Base-by-base conservation (phyloP, 2,797 vertebrate species). In the Melanotaenia pygmaea region DNA sequence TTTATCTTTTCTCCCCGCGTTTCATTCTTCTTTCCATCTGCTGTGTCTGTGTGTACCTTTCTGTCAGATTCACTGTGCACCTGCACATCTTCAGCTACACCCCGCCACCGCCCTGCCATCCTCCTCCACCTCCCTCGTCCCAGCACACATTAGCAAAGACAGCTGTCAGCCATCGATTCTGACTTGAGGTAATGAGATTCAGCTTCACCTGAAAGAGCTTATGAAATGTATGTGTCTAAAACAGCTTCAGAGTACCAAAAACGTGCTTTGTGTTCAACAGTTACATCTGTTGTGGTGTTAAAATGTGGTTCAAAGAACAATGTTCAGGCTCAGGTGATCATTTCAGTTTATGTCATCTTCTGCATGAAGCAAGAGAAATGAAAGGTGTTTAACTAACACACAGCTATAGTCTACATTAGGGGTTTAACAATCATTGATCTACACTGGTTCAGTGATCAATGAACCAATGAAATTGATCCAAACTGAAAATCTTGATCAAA, bases 1-100 rank as follows among this genome's bases (percentile, higher is more conserved):
- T 92, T 89, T 87, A 85, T 90, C 87, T 91, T 79, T 81, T 63
- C 82, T 85, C 66, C 51, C 66, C 0, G 53, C 51, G 51, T 88
- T 87, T 89, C 83, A 70, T 88, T 84, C 72, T 74, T 61, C 77
- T 64, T 78, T 83, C 82, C 77, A 63, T 67, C 78, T 84, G 74
- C 84, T 28, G 59, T 86, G 81, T 86, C 81, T 28, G 59, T 86
- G 81, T 86, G 82, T 84, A 83, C 76, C 76, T 85, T 75, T 77
- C 87, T 68, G 86, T 84, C 87, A 88, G 64, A 30, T 77, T 86
- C 51, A 40, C 78, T 56, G 53, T 74, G 80, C 86, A 87, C 89
- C 87, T 88, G 86, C 85, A 86, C 78, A 82, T 80, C 82, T 64
- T 78, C 78, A 63, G 58, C 79, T 74, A 66, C 76, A 82, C 64